Conservation (phyloP, 2,797 vertebrate species). For the Sebastes kiyomatsui region DNA sequence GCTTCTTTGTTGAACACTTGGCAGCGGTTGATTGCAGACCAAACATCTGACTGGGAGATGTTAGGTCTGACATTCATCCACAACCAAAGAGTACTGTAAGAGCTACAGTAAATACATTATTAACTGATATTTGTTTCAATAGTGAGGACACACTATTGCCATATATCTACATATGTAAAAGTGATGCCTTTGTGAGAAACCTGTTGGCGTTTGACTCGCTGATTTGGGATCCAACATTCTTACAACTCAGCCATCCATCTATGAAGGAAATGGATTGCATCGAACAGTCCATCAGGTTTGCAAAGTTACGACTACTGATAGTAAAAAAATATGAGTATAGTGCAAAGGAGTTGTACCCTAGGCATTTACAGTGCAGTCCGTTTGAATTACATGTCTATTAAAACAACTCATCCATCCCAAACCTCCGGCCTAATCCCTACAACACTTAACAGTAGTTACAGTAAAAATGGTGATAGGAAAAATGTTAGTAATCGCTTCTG, state of each 20-base stretch:
- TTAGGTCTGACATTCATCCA: constrained; percentile 59
- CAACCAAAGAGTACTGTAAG: constrained; percentile 43
- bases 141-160: not conserved
- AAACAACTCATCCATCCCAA: constrained; percentile 40
- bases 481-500: constrained; percentile 30
- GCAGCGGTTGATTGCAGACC: constrained; percentile 58
- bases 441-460: constrained; percentile 28
- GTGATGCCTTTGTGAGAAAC: not conserved
- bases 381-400: constrained; percentile 21
- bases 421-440: not conserved
- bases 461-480: constrained; percentile 36
- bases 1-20: constrained; percentile 75
- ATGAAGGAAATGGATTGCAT: constrained; percentile 18
- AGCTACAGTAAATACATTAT: constrained; percentile 31
- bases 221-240: not conserved
- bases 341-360: not conserved
- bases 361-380: constrained; percentile 27
- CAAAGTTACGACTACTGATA: constrained; percentile 15
- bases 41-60: constrained; percentile 69
- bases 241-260: not conserved
- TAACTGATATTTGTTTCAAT: constrained; percentile 20
- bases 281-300: constrained; percentile 22
- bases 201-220: not conserved
- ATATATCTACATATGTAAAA: not conserved
- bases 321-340: constrained; percentile 3